Base-by-base conservation (phyloP, 1,140 invertebrate genomes). In the Drosophila subpulchrella region DNA sequence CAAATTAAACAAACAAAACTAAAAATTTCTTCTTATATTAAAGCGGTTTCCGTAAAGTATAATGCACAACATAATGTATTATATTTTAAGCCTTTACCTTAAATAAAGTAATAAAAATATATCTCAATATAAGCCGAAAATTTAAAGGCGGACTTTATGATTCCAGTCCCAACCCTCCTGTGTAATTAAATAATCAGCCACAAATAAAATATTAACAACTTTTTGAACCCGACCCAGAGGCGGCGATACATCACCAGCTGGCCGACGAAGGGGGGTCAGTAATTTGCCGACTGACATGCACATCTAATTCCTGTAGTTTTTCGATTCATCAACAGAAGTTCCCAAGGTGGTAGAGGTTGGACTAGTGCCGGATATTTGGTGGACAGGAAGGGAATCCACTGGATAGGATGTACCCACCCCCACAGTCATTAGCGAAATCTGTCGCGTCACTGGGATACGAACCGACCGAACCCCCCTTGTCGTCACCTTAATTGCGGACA, bases 401-500 rank as follows among this genome's bases (percentile, higher is more conserved):
- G 38, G 42, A 30, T 36, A 17, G 41, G 42, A 46, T 20, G 10
- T 15, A 36, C 12, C 46, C 34, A 20, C 38, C 13, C 17, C 34
- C 47, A 44, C 10, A 11, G 61, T 75, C 73, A 75, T 75, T 75
- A 75, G 72, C 72, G 73, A 75, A 75, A 75, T 75, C 73, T 75
- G 72, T 51, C 72, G n/a, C 60, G 73, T 75, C 73, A 75, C 55
- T 75, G 61, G 60, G 60, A 39, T 51, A 17, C 13, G n/a, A 30
- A 41, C 24, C 20, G 20, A 73, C 27, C 15, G 20, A 11, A 63
- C 36, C n/a, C 4, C 15, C 59, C n/a, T 10, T 20, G n/a, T 20
- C 46, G 30, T 54, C 62, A 59, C 61, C 75, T 67, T 75, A 75
- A 75, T 75, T 75, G 62, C 72, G 55, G 42, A 55, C 73, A 75